phyloP scores from a whole-genome alignment of 2,797 vertebrate species.

The Monodelphis domestica region DNA sequence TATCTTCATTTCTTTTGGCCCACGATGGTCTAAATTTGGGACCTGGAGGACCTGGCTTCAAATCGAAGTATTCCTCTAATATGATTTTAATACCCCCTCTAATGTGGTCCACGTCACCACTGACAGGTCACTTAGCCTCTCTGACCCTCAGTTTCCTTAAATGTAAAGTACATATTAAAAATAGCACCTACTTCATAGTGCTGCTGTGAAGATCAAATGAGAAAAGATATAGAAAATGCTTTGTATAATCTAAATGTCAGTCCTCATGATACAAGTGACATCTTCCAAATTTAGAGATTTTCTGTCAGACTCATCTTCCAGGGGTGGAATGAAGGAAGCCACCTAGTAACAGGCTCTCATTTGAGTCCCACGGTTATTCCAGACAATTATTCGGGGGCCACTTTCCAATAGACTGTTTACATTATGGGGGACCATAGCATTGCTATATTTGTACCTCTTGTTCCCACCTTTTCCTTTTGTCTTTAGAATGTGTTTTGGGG shows the following conservation, averaged over 20 bases:
- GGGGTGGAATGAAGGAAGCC: background rate
- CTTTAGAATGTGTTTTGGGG: background rate
- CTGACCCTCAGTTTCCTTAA: background rate
- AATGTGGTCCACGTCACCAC: background rate
- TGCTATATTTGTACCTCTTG: background rate
- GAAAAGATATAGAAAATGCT: background rate
- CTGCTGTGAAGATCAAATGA: background rate
- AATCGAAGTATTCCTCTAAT: background rate
- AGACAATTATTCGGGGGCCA: background rate
- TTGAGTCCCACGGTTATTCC: too few species aligned
- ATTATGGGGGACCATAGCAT: background rate
- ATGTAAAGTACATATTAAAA: background rate
- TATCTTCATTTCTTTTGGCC: background rate
- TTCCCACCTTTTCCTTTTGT: background rate
- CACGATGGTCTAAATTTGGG: background rate
- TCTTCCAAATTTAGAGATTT: background rate
- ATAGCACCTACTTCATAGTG: background rate
- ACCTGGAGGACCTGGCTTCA: background rate
- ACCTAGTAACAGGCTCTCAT: background rate
- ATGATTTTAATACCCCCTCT: too few species aligned
- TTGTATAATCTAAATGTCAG: background rate
- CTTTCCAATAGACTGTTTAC: background rate
- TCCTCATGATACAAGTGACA: background rate
- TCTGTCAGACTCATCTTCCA: background rate
- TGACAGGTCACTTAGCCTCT: background rate